A percentile compares a stretch with the other conserved stretches of the same genome.
Evolutionary conservation across 2,888 invertebrate genomes (phyloP).

Genomic region (Hypomecis atomaria): DNA sequence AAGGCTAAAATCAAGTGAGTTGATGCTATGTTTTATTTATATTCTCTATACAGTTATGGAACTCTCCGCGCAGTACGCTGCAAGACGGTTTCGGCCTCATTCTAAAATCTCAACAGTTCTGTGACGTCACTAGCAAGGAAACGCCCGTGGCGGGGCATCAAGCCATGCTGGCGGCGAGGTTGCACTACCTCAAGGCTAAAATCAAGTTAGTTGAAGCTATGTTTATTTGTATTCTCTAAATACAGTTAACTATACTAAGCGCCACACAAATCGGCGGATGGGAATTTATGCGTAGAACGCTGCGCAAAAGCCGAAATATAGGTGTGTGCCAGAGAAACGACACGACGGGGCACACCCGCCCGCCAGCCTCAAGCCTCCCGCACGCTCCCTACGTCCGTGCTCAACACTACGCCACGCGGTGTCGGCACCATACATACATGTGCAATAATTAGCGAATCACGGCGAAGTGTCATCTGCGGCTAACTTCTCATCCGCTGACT

Average conservation of each 20-base stretch:
- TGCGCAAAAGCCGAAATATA: too few species aligned
- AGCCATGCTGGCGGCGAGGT: slow-evolving; percentile 95
- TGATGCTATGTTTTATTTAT: not conserved
- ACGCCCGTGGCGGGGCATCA: slow-evolving; percentile 92
- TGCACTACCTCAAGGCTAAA: slow-evolving; percentile 90
- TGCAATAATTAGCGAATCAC: slow-evolving; percentile 96
- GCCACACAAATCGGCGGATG: too few species aligned
- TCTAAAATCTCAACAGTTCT: slow-evolving; percentile 93
- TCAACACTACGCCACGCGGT: too few species aligned
- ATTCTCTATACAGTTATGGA: slow-evolving; percentile 88
- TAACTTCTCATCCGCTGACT: too few species aligned
- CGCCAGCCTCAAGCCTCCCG: too few species aligned
- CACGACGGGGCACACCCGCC: too few species aligned
- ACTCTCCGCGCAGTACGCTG: slow-evolving; percentile 97
- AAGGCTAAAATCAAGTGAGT: slow-evolving; percentile 83
- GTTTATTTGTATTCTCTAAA: not conserved
- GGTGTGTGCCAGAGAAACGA: too few species aligned
- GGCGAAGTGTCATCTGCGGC: slow-evolving; percentile 88
- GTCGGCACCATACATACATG: slow-evolving; percentile 93
- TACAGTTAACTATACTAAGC: slow-evolving; percentile 91
- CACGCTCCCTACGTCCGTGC: too few species aligned
- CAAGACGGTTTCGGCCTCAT: slow-evolving; percentile 97
- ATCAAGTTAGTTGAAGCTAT: slow-evolving; percentile 74
- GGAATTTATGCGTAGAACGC: too few species aligned
- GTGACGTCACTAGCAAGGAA: slow-evolving; percentile 92